Evolutionary conservation across 2,888 invertebrate genomes (phyloP).

Genomic region (Polydesmus complanatus): DNA sequence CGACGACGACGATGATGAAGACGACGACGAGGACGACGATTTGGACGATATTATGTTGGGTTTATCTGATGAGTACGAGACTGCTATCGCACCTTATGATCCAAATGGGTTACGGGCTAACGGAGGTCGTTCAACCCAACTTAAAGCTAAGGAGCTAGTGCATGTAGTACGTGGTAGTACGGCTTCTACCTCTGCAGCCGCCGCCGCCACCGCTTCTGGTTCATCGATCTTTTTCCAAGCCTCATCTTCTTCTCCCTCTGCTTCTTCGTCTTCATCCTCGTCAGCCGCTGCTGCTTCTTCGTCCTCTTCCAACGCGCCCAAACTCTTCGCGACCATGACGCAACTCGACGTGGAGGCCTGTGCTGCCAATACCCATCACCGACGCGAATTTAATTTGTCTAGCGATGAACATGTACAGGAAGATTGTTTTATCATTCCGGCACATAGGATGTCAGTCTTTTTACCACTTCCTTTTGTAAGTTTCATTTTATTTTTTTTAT

Average conservation of each 20-base stretch:
- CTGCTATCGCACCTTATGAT: background rate
- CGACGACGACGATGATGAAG: background rate
- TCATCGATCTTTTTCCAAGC: background rate
- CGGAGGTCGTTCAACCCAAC: background rate
- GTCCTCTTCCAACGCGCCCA: no score
- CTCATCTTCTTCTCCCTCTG: background rate
- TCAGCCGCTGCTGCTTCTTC: background rate
- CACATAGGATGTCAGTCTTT: constrained; percentile 73
- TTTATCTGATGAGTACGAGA: background rate
- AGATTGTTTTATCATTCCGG: constrained; percentile 86
- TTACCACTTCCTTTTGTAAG: constrained; percentile 68
- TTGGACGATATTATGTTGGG: background rate
- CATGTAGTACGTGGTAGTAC: background rate
- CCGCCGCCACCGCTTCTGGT: background rate
- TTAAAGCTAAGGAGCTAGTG: background rate
- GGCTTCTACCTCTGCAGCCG: no score
- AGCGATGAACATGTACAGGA: constrained; percentile 29
- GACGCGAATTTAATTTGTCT: no score
- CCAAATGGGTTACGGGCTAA: background rate
- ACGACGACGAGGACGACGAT: background rate
- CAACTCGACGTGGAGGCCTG: background rate
- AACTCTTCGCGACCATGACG: background rate
- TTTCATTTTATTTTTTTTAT: background rate
- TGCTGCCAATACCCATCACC: background rate
- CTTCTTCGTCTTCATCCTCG: background rate